Evolutionary conservation across 2,113 vertebrate genomes (phyloP).

Genomic region (Rana temporaria): DNA sequence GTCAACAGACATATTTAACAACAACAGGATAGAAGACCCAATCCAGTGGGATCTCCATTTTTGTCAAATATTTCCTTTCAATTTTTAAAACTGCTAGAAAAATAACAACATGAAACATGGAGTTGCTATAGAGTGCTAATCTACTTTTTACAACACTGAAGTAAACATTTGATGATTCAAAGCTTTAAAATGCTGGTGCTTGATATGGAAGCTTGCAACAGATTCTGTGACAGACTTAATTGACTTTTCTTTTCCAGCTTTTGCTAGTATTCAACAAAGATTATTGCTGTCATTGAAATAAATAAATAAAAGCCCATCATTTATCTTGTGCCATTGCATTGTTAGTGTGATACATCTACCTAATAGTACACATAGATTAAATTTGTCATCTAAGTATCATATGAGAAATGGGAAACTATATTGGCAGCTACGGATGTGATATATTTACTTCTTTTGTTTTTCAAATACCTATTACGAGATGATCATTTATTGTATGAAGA

Average conservation of each 20-base stretch:
- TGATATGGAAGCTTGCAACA: not conserved
- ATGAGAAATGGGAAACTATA: conserved; percentile 23
- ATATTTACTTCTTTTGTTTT: conserved; percentile 2
- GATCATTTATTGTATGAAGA: no score
- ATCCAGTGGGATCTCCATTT: no score
- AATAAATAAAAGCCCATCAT: conserved; percentile 11
- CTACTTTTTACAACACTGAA: no score
- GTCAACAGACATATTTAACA: no score
- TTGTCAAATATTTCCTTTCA: no score
- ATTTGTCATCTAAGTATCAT: conserved; percentile 31
- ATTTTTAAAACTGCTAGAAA: no score
- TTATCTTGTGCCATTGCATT: conserved; percentile 20
- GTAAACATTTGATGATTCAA: no score
- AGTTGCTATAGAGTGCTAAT: no score
- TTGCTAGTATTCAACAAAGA: not conserved
- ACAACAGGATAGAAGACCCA: no score
- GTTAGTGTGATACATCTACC: conserved; percentile 19
- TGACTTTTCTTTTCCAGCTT: not conserved
- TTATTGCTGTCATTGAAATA: conserved; percentile 21
- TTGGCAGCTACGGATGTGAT: not conserved
- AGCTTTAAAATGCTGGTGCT: no score
- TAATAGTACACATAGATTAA: conserved; percentile 22
- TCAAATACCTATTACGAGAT: no score
- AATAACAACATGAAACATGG: no score
- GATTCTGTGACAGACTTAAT: not conserved